These are phyloP conservation scores for Sceliomorpha sp. DNA, from an alignment of 2,888 invertebrate species.

Conservation along the genomic window DNA sequence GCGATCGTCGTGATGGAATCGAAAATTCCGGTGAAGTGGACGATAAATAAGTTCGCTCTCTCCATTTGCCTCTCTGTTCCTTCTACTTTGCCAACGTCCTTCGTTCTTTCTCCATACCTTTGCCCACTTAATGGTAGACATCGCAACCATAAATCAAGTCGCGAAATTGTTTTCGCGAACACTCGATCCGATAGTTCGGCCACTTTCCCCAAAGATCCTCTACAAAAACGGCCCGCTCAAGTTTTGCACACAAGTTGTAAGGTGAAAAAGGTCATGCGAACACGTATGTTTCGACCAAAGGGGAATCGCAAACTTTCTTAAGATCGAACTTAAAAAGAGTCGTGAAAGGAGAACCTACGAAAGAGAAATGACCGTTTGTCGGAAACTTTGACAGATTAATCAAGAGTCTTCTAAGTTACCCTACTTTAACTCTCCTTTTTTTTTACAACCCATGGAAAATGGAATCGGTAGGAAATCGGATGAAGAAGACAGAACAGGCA, in stretches of 20 bases:
- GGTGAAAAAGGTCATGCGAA: constrained; percentile 27
- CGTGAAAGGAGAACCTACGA: constrained; percentile 22
- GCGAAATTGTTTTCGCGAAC: constrained; percentile 65
- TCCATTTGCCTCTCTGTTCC: constrained; percentile 40
- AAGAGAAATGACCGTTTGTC: constrained; percentile 41
- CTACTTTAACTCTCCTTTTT: constrained; percentile 23
- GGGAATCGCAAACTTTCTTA: constrained; percentile 36
- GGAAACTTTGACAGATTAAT: constrained; percentile 43
- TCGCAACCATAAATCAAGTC: constrained; percentile 66
- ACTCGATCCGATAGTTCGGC: constrained; percentile 35
- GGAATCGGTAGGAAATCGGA: too few species aligned
- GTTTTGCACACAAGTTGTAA: constrained; percentile 19
- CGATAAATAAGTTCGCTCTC: constrained; percentile 56
- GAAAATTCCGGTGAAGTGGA: constrained; percentile 50
- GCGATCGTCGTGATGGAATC: constrained; percentile 46
- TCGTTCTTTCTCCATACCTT: constrained; percentile 13
- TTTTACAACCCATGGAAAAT: too few species aligned
- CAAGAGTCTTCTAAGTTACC: constrained; percentile 25
- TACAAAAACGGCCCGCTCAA: constrained; percentile 13
- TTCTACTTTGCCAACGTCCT: constrained; percentile 19
- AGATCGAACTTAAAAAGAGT: constrained; percentile 37
- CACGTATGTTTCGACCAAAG: constrained; percentile 28
- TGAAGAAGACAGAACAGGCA: too few species aligned
- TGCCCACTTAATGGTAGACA: constrained; percentile 42
- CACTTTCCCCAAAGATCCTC: constrained; percentile 20